Base-by-base conservation (phyloP, 2,797 vertebrate species). In the Galagoides demidoff region DNA sequence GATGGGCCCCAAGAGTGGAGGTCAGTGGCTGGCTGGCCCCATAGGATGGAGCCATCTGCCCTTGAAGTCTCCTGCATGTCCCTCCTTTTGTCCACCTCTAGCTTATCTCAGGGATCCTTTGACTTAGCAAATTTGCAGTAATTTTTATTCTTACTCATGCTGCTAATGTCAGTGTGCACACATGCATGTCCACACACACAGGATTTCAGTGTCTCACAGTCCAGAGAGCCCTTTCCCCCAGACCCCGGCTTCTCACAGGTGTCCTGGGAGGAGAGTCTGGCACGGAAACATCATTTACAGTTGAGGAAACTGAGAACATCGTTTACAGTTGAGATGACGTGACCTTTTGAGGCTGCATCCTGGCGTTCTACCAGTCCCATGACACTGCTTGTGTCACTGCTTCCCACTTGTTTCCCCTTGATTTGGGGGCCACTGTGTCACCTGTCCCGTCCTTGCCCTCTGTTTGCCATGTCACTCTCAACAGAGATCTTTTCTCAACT, bases 331-430 rank as follows among this genome's bases (percentile, higher is more conserved):
- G 39, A 29, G 27, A 63, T 55, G 22, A 43, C 43, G 11, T 25
- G 12, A 34, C 37, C 39, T 55, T 45, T 2, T 14, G 39, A 88
- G 89, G 52, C 59, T 27, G 59, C 9, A 52, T 43, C 61, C 34
- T 68, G 17, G 34, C 16, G 0, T 29, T 10, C 29, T 57, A 52
- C 37, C 64, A 23, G 57, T 70, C 63, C 19, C 7, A 4, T n/a
- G 22, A n/a, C 25, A 57, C 34, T 52, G 27, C 57, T 74, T 5
- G 0, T 14, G 43, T 29, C 66, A 1, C 20, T 6, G 2, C 9
- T 25, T 63, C 55, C 59, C 52, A 1, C n/a, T 25, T 52, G 39
- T 25, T 68, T 73, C 55, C 77, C 11, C 77, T 49, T 31, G 43
- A 43, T 74, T 57, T 9, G 5, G 16, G 2, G 55, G 0, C 16